phyloP scores from a whole-genome alignment of 2,113 vertebrate species.

The Onychorhynchus coronatus region DNA sequence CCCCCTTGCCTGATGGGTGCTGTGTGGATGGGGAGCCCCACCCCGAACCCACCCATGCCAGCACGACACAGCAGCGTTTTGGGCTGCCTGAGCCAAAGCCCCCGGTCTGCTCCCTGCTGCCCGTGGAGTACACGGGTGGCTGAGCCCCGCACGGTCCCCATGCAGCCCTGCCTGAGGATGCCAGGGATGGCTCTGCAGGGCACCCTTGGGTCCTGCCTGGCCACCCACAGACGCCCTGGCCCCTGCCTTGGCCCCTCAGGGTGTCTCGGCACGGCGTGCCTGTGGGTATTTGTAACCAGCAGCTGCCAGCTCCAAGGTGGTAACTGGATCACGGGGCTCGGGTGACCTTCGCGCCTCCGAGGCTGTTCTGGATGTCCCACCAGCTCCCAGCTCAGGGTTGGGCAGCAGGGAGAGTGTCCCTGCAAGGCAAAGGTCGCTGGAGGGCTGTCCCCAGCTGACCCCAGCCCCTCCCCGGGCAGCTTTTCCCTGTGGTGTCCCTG shows the following conservation, averaged over 20 bases:
- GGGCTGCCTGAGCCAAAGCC: background rate
- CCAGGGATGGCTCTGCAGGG: background rate
- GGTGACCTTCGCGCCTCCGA: background rate
- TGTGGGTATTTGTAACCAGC: background rate
- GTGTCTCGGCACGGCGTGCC: background rate
- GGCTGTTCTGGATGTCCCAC: background rate
- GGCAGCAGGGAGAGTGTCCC: background rate
- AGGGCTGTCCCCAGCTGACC: background rate
- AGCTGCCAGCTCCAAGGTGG: background rate
- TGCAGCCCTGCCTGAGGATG: fast-evolving
- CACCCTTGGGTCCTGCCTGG: background rate
- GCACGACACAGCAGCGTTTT: background rate
- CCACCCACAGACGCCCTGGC: background rate
- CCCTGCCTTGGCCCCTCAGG: background rate
- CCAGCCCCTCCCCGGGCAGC: background rate
- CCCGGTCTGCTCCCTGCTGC: background rate
- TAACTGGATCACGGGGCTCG: background rate
- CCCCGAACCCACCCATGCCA: background rate
- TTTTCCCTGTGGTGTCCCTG: background rate
- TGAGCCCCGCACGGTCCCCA: fast-evolving
- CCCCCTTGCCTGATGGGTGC: background rate
- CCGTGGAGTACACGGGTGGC: fast-evolving
- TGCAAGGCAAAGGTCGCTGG: background rate
- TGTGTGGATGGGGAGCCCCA: background rate
- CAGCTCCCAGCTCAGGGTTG: fast-evolving